Conservation (phyloP, 2,113 vertebrate species). For the Struthio camelus region DNA sequence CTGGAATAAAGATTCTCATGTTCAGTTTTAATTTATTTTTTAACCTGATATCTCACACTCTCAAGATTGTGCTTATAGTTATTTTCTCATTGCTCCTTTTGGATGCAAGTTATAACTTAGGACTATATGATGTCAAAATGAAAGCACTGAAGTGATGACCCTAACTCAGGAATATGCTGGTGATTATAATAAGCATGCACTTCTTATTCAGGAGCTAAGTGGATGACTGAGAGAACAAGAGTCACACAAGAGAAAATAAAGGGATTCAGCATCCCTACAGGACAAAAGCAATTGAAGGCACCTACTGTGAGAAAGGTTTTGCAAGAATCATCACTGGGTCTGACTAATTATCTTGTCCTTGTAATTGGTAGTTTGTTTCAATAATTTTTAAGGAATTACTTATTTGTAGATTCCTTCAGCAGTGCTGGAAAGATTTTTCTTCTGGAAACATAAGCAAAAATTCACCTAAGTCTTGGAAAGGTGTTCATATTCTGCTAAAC, state of each 20-base stretch:
- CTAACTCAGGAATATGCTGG: background rate
- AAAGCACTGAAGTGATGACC: background rate
- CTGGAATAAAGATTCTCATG: background rate
- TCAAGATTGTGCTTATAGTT: background rate
- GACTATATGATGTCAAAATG: background rate
- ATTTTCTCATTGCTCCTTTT: background rate
- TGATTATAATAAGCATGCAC: background rate
- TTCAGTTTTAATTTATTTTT: background rate
- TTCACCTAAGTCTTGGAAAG: fast-evolving
- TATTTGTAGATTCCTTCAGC: background rate
- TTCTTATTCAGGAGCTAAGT: background rate
- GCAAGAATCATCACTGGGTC: background rate
- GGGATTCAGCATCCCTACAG: background rate
- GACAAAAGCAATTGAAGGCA: background rate
- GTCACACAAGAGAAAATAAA: background rate
- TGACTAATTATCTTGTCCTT: background rate
- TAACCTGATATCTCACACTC: background rate
- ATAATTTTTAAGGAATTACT: background rate
- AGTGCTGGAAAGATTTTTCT: background rate
- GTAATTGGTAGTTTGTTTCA: background rate
- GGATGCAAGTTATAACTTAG: background rate
- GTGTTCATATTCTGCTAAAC: background rate
- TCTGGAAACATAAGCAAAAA: background rate
- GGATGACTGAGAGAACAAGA: background rate
- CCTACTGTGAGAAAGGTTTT: background rate